Evolutionary conservation across 2,113 vertebrate species (phyloP).

Genomic region (Corythornis vintsioides): DNA sequence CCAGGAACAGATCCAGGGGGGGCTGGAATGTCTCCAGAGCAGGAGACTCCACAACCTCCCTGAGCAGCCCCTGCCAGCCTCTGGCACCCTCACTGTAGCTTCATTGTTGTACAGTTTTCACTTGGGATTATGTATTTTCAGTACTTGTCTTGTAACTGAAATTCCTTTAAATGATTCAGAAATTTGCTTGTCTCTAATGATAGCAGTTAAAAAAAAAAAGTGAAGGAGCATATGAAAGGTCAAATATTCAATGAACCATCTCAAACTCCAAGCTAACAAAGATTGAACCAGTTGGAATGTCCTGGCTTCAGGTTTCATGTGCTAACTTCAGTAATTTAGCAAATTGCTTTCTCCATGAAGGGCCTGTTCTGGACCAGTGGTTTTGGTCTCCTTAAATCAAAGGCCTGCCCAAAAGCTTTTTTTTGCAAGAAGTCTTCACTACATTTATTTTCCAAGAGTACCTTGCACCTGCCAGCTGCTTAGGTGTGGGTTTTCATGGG

Average conservation of each 20-base stretch:
- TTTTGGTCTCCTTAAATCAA: neutral
- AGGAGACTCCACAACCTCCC: too few species aligned
- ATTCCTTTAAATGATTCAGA: neutral
- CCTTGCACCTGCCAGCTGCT: neutral
- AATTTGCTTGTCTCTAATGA: neutral
- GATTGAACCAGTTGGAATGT: neutral
- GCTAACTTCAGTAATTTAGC: neutral
- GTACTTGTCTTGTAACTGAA: neutral
- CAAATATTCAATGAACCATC: neutral
- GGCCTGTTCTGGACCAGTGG: neutral
- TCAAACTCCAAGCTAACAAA: neutral
- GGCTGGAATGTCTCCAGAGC: too few species aligned
- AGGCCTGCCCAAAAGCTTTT: neutral
- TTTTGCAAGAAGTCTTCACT: neutral
- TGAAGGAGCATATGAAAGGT: neutral
- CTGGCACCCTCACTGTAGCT: neutral
- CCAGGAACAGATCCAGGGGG: too few species aligned
- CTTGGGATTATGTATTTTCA: neutral
- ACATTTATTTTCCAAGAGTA: neutral
- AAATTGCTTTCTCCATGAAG: neutral
- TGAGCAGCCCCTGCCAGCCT: too few species aligned
- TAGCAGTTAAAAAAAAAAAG: neutral
- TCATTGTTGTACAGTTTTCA: neutral
- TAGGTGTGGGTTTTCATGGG: neutral
- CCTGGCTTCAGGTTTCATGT: neutral